Evolutionary conservation across 2,113 vertebrate genomes (phyloP).

Genomic region (Epinephelus fuscoguttatus): DNA sequence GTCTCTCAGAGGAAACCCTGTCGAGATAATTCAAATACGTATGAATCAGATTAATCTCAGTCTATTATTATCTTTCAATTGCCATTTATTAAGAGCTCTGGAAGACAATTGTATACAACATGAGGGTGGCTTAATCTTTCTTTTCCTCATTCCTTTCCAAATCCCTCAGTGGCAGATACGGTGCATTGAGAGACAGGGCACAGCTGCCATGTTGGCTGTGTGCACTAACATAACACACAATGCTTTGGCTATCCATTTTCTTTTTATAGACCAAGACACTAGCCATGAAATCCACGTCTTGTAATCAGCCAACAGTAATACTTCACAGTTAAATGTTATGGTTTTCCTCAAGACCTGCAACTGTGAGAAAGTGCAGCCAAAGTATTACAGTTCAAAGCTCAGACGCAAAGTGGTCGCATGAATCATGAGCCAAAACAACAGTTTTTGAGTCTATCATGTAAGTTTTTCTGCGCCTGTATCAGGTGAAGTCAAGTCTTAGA

Average conservation of each 20-base stretch:
- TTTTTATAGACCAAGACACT: constrained; percentile 82
- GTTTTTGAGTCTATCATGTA: not conserved
- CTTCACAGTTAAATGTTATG: constrained; percentile 58
- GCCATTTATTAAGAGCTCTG: constrained; percentile 62
- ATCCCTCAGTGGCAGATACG: constrained; percentile 73
- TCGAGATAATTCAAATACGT: not conserved
- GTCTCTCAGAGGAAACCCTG: constrained; percentile 41
- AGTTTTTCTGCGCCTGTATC: not conserved
- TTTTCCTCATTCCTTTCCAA: constrained; percentile 61
- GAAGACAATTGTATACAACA: constrained; percentile 51
- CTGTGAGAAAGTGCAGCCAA: constrained; percentile 46
- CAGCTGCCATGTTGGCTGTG: constrained; percentile 80
- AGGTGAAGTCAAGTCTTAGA: constrained; percentile 5
- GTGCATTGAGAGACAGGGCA: constrained; percentile 77
- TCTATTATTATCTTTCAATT: constrained; percentile 51
- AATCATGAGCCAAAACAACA: not conserved
- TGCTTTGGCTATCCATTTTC: constrained; percentile 71
- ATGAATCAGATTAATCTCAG: constrained; percentile 42
- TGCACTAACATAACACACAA: constrained; percentile 69
- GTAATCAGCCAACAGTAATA: constrained; percentile 77
- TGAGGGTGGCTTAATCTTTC: constrained; percentile 55
- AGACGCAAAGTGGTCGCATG: not conserved
- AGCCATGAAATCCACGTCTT: constrained; percentile 79
- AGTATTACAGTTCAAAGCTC: constrained; percentile 2
- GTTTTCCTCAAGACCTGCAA: constrained; percentile 43